phyloP scores from a whole-genome alignment of 2,888 invertebrate genomes.

The Platycnemis pennipes region DNA sequence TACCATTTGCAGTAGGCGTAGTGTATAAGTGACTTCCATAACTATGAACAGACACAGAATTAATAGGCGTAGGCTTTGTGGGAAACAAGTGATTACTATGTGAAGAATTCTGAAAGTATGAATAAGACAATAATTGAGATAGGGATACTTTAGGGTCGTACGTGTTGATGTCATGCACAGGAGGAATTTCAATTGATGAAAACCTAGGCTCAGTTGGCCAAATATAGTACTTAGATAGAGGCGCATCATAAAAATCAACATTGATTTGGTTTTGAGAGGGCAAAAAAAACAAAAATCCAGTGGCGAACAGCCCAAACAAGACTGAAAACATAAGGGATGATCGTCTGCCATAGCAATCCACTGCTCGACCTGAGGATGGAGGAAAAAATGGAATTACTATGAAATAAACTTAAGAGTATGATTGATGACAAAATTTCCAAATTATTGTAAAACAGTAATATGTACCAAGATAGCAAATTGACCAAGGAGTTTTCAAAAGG shows the following conservation, averaged over 20 bases:
- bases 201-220: background rate
- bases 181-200: background rate
- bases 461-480: too few relatives aligned
- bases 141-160: background rate
- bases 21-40: background rate
- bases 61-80: background rate
- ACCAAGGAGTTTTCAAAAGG: too few relatives aligned
- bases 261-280: background rate
- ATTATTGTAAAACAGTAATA: too few relatives aligned
- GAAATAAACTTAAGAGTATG: too few relatives aligned
- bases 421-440: too few relatives aligned
- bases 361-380: constrained; percentile 27
- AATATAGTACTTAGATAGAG: background rate
- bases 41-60: background rate
- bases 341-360: constrained; percentile 34
- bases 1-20: background rate
- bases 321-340: constrained; percentile 40
- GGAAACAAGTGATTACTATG: background rate
- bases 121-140: background rate
- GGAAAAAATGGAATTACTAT: background rate
- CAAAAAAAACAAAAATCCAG: background rate
- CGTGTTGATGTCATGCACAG: background rate
- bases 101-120: background rate
- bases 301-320: background rate
- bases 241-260: background rate